A percentile compares a stretch with the other conserved stretches of the same genome.
These are phyloP conservation scores for Odontothrips loti DNA, from an alignment of 2,888 invertebrate species.

Conservation along the genomic window DNA sequence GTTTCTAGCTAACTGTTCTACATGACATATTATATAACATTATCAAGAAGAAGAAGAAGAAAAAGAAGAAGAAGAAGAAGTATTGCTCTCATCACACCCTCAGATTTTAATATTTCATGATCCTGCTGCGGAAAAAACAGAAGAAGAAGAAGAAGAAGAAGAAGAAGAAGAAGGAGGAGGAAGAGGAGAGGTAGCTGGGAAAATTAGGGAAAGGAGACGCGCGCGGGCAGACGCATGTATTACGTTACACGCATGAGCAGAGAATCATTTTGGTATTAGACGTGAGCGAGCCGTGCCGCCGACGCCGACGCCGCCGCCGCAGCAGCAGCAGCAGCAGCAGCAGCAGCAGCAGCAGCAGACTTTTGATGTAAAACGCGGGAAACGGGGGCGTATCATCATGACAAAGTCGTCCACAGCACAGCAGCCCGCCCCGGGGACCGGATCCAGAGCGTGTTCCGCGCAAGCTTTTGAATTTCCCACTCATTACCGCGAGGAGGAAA, in stretches of 20 bases:
- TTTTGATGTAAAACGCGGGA: neutral
- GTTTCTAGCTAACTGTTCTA: no score
- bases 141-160: neutral
- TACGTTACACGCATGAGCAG: constrained; percentile 19
- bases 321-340: neutral
- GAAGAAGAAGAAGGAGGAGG: neutral
- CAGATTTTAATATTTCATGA: no score
- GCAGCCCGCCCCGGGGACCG: neutral
- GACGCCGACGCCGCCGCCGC: neutral
- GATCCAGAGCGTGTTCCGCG: no score
- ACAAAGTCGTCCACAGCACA: neutral
- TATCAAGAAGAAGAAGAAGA: no score
- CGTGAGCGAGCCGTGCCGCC: neutral
- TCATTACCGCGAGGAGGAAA: no score
- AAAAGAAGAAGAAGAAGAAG: no score
- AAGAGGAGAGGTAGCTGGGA: neutral
- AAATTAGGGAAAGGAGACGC: neutral
- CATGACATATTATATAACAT: no score
- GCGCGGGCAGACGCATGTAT: neutral
- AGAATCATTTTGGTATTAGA: constrained; percentile 8
- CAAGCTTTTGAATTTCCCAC: no score
- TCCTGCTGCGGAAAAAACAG: no score
- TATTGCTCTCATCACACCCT: no score
- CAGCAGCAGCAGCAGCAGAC: neutral
- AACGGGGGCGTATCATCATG: no score